Percentiles rank a stretch among this genome's conserved stretches.
phyloP scores from a whole-genome alignment of 2,888 invertebrate species.

The Ochlodes sylvanus region DNA sequence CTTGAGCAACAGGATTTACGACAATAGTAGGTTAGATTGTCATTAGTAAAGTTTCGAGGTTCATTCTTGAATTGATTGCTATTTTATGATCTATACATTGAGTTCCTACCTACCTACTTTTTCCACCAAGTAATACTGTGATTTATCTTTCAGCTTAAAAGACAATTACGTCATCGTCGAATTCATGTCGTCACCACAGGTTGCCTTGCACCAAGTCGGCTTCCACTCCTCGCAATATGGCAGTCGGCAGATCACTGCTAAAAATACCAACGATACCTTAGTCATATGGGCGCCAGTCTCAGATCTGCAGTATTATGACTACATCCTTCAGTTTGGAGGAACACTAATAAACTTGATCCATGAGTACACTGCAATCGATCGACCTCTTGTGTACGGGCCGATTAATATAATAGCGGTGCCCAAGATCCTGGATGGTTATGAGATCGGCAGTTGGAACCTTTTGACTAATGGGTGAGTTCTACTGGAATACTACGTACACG shows the following conservation, averaged over 20 bases:
- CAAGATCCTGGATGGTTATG: slow-evolving; percentile 63
- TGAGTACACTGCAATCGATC: slow-evolving; percentile 59
- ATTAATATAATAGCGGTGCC: slow-evolving; percentile 75
- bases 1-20: too few relatives aligned
- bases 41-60: too few relatives aligned
- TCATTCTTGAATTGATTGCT: too few relatives aligned
- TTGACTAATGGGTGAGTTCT: slow-evolving; percentile 76
- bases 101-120: too few relatives aligned
- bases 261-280: slow-evolving; percentile 61
- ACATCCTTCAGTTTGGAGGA: slow-evolving; percentile 64
- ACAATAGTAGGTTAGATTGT: too few relatives aligned
- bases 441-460: slow-evolving; percentile 74
- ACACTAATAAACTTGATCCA: slow-evolving; percentile 65
- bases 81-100: too few relatives aligned
- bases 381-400: slow-evolving; percentile 64
- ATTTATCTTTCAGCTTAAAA: slow-evolving; percentile 54
- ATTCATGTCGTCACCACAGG: slow-evolving; percentile 73
- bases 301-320: slow-evolving; percentile 59
- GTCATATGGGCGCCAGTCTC: slow-evolving; percentile 67
- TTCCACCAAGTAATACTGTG: not conserved
- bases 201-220: slow-evolving; percentile 68
- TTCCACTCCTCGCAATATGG: slow-evolving; percentile 69
- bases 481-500: too few relatives aligned
- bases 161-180: slow-evolving; percentile 58
- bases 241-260: slow-evolving; percentile 50